Evolutionary conservation across 2,113 vertebrate genomes (phyloP).

Genomic region (Hepsetus odoe): DNA sequence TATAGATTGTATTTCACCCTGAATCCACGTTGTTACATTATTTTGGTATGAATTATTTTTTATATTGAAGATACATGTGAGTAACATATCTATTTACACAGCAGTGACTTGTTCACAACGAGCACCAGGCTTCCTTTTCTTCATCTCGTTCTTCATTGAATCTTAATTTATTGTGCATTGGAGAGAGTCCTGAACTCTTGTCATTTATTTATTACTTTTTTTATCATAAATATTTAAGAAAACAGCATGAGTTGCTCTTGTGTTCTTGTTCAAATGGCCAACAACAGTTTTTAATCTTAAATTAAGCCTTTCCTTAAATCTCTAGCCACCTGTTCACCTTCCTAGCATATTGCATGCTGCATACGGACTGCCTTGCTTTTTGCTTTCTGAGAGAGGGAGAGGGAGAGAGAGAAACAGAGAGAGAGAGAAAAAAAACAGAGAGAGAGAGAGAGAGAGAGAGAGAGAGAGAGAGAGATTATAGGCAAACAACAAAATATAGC

Average conservation of each 20-base stretch:
- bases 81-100: too few species aligned
- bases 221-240: neutral
- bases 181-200: neutral
- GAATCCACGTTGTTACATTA: too few species aligned
- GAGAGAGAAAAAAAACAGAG: too few species aligned
- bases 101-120: too few species aligned
- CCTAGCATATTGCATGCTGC: neutral
- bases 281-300: constrained; percentile 5
- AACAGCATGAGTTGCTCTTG: neutral
- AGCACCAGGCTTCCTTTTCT: too few species aligned
- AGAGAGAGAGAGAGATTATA: constrained; percentile 28
- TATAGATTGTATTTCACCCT: too few species aligned
- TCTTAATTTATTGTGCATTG: neutral
- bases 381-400: neutral
- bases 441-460: constrained; percentile 9
- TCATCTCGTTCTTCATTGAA: too few species aligned
- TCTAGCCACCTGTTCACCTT: constrained; percentile 31
- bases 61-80: too few species aligned
- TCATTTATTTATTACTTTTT: neutral
- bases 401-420: neutral
- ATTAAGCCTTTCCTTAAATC: constrained; percentile 5
- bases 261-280: neutral
- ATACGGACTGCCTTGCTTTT: too few species aligned
- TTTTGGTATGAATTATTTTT: too few species aligned
- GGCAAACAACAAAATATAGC: constrained; percentile 30